Base-by-base conservation (phyloP, 2,113 vertebrate genomes). In the Alligator sinensis region DNA sequence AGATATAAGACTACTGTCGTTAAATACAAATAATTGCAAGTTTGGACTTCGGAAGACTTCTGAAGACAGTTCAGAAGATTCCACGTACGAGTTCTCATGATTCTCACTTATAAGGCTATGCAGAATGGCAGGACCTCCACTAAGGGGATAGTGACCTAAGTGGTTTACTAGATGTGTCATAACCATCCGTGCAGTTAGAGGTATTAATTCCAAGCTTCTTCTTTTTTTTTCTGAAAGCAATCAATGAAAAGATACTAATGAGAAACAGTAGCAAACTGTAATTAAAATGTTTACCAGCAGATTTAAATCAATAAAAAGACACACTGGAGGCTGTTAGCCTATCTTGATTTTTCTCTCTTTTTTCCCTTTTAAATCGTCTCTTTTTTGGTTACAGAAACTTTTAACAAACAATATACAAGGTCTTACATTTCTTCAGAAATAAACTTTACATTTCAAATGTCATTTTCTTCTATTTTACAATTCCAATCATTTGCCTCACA, bases 111-210 rank as follows among this genome's bases (percentile, higher is more conserved):
- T 98, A 14, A 99, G 98, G 93, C 99, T 99, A 94, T 99, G 99
- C 54, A 99, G 98, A 54, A 99, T 96, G 6, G 99, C 99, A 0
- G 99, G 99, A 34, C 99, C 99, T 12, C 99, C 99, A 0, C 97
- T 98, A 18, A 99, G 98, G 0, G 99, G 99, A 93, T 99, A 99
- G 93, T 99, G 99, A 38, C 99, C 98, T 86, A 99, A 97, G 97
- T 99, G 99, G 96, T 99, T 99, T 91, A 99, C 99, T 19, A 99
- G 98, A 95, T 99, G 99, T 11, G 99, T 98, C 99, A 99, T 99
- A 87, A 99, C 98, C 99, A 99, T 99, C 47, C 99, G 97, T 0
- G 99, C 99, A 0, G 99, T 99, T 83, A 99, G 97, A 9, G 99
- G 99, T 90, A 99, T 99, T 93, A 99, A 90, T 59, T 99, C 99